Percentiles rank a stretch among this genome's conserved stretches.
These are phyloP conservation scores for Chelonus insularis DNA, from an alignment of 1,140 invertebrate species.

Conservation along the genomic window DNA sequence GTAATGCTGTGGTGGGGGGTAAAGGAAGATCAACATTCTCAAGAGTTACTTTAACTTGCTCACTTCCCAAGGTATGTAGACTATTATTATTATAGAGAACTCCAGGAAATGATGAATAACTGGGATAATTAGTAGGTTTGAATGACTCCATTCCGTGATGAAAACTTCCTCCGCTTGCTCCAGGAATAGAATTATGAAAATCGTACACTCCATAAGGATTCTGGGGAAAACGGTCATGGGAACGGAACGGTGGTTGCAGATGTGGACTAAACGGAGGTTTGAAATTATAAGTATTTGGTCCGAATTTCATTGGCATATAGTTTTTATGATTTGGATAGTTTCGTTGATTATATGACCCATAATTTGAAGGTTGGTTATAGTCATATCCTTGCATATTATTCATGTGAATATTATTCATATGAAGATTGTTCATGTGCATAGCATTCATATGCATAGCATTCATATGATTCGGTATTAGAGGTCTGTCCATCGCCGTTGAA, in stretches of 20 bases:
- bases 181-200: slow-evolving; percentile 5
- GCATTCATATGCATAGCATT: too few relatives aligned
- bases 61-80: not conserved
- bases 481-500: not conserved
- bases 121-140: not conserved
- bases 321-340: too few relatives aligned
- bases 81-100: not conserved
- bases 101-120: not conserved
- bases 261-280: not conserved
- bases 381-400: too few relatives aligned
- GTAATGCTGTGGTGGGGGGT: not conserved
- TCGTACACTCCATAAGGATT: slow-evolving; percentile 11
- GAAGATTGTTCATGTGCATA: too few relatives aligned
- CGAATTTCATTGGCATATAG: too few relatives aligned
- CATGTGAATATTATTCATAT: too few relatives aligned
- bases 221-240: not conserved
- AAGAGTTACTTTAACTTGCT: not conserved
- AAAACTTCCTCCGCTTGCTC: not conserved
- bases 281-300: not conserved
- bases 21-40: not conserved
- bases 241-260: too few relatives aligned
- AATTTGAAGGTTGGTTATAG: too few relatives aligned
- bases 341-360: too few relatives aligned
- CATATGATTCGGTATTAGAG: too few relatives aligned
- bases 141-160: not conserved